Evolutionary conservation across 2,888 invertebrate species (phyloP).

Genomic region (Mythimna albipuncta): DNA sequence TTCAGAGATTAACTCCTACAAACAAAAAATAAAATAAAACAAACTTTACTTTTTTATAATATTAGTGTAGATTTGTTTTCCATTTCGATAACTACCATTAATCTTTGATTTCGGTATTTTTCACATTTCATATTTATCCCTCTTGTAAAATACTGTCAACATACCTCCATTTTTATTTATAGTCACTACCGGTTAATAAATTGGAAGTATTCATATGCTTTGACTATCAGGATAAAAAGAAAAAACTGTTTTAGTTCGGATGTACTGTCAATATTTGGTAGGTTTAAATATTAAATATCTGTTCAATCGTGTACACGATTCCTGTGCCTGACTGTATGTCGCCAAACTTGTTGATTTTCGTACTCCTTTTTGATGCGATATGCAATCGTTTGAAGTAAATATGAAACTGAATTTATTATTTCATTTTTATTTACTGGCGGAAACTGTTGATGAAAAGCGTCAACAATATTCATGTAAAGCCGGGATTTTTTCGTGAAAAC

Average conservation of each 20-base stretch:
- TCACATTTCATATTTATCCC: conserved; percentile 4
- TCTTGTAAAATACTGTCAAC: not conserved
- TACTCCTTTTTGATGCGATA: conserved; percentile 68
- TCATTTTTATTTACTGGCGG: conserved; percentile 56
- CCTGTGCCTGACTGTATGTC: conserved; percentile 44
- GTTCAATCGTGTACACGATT: conserved; percentile 30
- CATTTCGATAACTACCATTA: not conserved
- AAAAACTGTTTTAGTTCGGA: conserved; percentile 29
- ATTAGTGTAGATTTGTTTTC: not conserved
- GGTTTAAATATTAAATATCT: conserved; percentile 55
- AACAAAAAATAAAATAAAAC: too few species aligned
- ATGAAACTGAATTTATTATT: conserved; percentile 71
- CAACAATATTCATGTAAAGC: conserved; percentile 32
- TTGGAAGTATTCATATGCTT: conserved; percentile 7
- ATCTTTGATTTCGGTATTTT: not conserved
- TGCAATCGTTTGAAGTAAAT: conserved; percentile 70
- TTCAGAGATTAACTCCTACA: too few species aligned
- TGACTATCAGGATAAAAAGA: not conserved
- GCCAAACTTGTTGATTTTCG: conserved; percentile 66
- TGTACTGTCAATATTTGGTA: conserved; percentile 41
- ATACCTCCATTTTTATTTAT: conserved; percentile 20
- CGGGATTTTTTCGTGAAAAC: conserved; percentile 34
- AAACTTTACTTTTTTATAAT: too few species aligned
- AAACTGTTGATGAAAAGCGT: conserved; percentile 31
- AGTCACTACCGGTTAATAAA: conserved; percentile 11